Percentiles rank a stretch among this genome's conserved stretches.
Evolutionary conservation across 2,888 invertebrate species (phyloP).

Genomic region (Nasonovia ribisnigri): DNA sequence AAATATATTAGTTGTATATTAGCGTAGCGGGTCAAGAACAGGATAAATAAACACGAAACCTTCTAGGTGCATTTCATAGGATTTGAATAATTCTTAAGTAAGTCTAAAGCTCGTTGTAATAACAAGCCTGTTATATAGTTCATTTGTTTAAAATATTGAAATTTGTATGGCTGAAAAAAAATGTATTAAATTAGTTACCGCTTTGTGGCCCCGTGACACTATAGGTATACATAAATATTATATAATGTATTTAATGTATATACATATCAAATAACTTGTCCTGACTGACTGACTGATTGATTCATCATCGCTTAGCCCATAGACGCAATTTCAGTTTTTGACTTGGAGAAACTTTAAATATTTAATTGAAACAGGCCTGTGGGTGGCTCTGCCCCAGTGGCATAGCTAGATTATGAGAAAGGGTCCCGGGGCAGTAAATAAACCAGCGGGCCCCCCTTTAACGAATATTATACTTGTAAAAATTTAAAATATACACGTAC

Average conservation of each 20-base stretch:
- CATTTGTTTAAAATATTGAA: conserved; percentile 52
- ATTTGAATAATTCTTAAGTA: conserved; percentile 57
- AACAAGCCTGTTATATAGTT: conserved; percentile 46
- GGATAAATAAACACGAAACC: conserved; percentile 62
- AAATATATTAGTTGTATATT: conserved; percentile 17
- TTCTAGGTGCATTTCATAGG: conserved; percentile 36
- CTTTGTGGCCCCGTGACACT: neutral
- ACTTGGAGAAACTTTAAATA: too few relatives aligned
- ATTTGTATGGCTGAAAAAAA: conserved; percentile 17
- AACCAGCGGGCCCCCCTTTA: too few relatives aligned
- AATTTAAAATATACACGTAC: too few relatives aligned
- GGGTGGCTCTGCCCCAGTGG: too few relatives aligned
- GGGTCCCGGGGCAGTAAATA: too few relatives aligned
- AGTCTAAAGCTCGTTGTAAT: conserved; percentile 34
- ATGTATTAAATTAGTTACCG: neutral
- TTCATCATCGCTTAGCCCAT: too few relatives aligned
- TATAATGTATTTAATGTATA: neutral
- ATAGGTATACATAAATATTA: neutral
- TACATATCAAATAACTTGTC: too few relatives aligned
- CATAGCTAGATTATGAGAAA: too few relatives aligned
- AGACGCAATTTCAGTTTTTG: too few relatives aligned
- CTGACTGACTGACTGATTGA: too few relatives aligned
- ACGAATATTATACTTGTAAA: too few relatives aligned
- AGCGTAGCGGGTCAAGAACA: conserved; percentile 48
- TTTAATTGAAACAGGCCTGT: too few relatives aligned